Base-by-base conservation (phyloP, 1,140 invertebrate species). In the Drosophila trapezifrons region DNA sequence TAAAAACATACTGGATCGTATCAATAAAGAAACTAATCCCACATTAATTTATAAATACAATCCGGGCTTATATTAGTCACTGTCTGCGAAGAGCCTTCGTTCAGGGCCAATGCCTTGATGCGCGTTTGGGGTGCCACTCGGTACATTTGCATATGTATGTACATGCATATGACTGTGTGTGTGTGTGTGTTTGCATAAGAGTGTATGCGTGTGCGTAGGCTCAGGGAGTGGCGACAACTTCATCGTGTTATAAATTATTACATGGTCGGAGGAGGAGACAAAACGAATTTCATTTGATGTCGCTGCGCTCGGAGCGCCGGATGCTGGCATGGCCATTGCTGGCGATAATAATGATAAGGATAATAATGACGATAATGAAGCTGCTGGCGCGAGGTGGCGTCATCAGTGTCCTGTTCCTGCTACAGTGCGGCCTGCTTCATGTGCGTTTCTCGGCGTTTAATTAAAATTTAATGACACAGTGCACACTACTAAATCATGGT, bases 401-500 rank as follows among this genome's bases (percentile, higher is more conserved):
- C 72, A 65, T 55, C 59, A 43, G 58, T 40, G 73, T 62, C 67
- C 59, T 65, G 67, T 60, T 58, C 35, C 42, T 51, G 42, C 22
- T 38, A 17, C 56, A 35, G 10, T 29, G 29, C 18, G 12, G 2
- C 15, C n/a, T 22, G 4, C 9, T 42, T 37, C 20, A 42, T 77
- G 57, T 77, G 57, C 58, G 22, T 27, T 66, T 65, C 67, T 43
- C 45, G 27, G 75, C 76, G 29, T 71, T 84, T 87, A 89, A 89
- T 87, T 87, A 87, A 87, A 87, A 77, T 87, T 87, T 84, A 87
- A 87, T 84, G 80, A 70, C 66, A 60, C 59, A 46, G 63, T 47
- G 79, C 67, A 75, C 84, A 78, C 70, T 74, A 87, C 80, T 78
- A 89, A 89, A 87, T 89, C 80, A 89, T 65, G 65, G 40, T 32